Evolutionary conservation across 2,888 invertebrate genomes (phyloP).

Genomic region (Hymenopus coronatus): DNA sequence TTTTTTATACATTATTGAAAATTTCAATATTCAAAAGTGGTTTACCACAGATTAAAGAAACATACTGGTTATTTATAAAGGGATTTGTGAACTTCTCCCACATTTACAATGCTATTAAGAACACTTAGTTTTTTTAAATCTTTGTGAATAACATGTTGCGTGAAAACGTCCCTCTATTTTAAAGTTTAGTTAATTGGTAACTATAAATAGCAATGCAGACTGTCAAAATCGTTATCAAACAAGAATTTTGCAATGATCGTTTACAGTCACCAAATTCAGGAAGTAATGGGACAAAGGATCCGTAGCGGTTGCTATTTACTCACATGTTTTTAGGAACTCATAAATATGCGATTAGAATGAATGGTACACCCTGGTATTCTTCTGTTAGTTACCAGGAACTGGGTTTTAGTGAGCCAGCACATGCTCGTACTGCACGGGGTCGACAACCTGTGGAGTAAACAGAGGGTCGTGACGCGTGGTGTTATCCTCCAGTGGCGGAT

Average conservation of each 20-base stretch:
- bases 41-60: too few species aligned
- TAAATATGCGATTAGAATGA: not conserved
- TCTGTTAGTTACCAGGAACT: not conserved
- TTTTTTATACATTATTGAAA: too few species aligned
- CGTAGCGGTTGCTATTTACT: not conserved
- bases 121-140: too few species aligned
- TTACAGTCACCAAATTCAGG: not conserved
- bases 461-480: not conserved
- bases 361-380: not conserved
- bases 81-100: too few species aligned
- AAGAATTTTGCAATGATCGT: not conserved
- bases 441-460: conserved; percentile 10
- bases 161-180: too few species aligned
- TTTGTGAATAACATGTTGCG: too few species aligned
- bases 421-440: not conserved
- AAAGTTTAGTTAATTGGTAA: too few species aligned
- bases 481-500: not conserved
- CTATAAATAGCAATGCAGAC: too few species aligned
- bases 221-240: too few species aligned
- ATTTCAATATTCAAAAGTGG: too few species aligned
- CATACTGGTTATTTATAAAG: too few species aligned
- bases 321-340: not conserved
- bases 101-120: too few species aligned
- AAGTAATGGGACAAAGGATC: not conserved
- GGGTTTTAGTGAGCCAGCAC: not conserved